phyloP scores from a whole-genome alignment of 2,113 vertebrate genomes.

The Oreochromis aureus region DNA sequence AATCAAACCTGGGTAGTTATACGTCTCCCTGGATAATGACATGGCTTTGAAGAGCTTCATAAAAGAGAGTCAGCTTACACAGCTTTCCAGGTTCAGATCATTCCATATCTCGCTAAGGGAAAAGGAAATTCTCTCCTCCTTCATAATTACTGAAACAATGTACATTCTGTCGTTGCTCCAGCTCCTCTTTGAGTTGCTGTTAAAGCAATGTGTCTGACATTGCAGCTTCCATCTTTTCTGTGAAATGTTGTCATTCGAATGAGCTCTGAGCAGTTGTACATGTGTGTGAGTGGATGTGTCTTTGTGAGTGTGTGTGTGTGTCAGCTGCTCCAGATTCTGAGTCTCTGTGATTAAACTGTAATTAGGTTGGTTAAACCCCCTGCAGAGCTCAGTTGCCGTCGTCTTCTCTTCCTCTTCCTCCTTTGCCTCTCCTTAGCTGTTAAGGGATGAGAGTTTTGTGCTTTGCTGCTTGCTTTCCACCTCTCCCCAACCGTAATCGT shows the following conservation, averaged over 20 bases:
- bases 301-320: conserved; percentile 18
- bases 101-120: not conserved
- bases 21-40: conserved; percentile 27
- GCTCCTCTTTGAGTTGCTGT: conserved; percentile 15
- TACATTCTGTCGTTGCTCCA: conserved; percentile 17
- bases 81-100: conserved; percentile 47
- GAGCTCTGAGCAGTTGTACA: conserved; percentile 15
- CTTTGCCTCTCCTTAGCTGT: conserved; percentile 6
- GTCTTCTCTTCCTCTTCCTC: conserved; percentile 36
- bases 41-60: conserved; percentile 39
- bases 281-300: conserved; percentile 3
- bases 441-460: conserved; percentile 11
- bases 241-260: conserved; percentile 39
- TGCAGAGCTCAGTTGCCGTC: conserved; percentile 60
- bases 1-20: conserved; percentile 26
- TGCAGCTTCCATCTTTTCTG: conserved; percentile 47
- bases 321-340: conserved; percentile 65
- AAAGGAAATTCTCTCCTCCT: conserved; percentile 30
- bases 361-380: conserved; percentile 74
- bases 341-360: conserved; percentile 74
- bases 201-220: conserved; percentile 55
- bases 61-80: conserved; percentile 17
- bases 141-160: conserved; percentile 60
- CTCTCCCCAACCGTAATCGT: not conserved
- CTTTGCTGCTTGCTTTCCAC: not conserved